phyloP scores from a whole-genome alignment of 2,888 invertebrate genomes.

The Drosophila testacea region DNA sequence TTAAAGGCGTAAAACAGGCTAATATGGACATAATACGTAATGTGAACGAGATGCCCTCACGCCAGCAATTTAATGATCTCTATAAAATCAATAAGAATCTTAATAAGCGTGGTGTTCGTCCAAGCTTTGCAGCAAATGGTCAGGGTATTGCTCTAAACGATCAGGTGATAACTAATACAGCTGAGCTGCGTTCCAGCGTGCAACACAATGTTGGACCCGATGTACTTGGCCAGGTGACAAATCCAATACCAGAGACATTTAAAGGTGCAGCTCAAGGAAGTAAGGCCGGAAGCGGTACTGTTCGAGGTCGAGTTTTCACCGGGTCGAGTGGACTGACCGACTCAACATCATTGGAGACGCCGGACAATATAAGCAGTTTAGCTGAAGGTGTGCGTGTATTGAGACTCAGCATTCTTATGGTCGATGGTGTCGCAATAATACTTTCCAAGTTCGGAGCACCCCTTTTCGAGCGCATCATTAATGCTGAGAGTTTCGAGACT shows the following conservation, averaged over 20 bases:
- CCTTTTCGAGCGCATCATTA: conserved; percentile 54
- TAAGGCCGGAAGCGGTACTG: neutral
- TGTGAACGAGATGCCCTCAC: conserved; percentile 80
- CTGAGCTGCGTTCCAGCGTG: conserved; percentile 73
- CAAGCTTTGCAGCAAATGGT: conserved; percentile 72
- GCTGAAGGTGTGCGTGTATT: conserved; percentile 38
- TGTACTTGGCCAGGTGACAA: conserved; percentile 68
- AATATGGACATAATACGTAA: conserved; percentile 81
- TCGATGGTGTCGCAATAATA: conserved; percentile 29
- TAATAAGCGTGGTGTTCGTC: conserved; percentile 70
- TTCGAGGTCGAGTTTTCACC: neutral
- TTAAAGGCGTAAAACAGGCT: conserved; percentile 65
- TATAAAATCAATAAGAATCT: conserved; percentile 77
- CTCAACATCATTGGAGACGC: neutral
- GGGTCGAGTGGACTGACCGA: conserved; percentile 19
- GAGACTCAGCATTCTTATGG: conserved; percentile 34
- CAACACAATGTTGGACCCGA: conserved; percentile 78
- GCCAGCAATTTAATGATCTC: conserved; percentile 82
- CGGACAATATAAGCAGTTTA: conserved; percentile 24
- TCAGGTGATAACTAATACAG: conserved; percentile 68
- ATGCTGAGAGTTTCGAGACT: conserved; percentile 57
- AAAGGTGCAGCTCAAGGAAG: neutral
- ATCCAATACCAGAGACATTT: conserved; percentile 65
- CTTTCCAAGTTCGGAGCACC: conserved; percentile 29
- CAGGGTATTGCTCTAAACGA: conserved; percentile 77